Evolutionary conservation across 2,797 vertebrate genomes (phyloP).

Genomic region (Anniella stebbinsi): DNA sequence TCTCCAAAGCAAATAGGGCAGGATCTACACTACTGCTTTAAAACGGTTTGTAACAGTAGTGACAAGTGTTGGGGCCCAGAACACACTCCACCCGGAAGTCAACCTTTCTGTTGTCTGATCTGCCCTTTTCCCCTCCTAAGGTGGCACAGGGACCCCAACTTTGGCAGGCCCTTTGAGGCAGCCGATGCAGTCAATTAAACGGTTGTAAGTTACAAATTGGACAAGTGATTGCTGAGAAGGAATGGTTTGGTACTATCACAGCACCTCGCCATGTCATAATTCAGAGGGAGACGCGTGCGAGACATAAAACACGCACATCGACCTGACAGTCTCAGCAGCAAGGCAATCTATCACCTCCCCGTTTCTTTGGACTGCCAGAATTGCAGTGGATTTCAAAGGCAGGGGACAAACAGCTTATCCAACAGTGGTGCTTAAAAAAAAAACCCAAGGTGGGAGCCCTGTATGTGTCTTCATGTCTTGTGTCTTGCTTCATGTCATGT

Average conservation of each 20-base stretch:
- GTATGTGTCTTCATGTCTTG: too few relatives aligned
- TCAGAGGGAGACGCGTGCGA: neutral
- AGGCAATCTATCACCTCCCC: neutral
- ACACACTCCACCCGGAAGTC: neutral
- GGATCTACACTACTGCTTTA: too few relatives aligned
- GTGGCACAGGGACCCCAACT: accelerated
- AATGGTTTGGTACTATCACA: neutral
- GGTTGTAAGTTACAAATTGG: accelerated
- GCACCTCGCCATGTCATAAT: conserved; percentile 7
- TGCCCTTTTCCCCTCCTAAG: accelerated
- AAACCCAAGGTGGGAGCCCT: too few relatives aligned
- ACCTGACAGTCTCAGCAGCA: neutral
- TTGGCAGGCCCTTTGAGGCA: accelerated
- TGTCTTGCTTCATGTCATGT: too few relatives aligned
- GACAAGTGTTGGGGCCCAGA: too few relatives aligned
- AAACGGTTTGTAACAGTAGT: too few relatives aligned
- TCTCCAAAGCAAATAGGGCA: neutral
- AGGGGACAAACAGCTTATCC: neutral
- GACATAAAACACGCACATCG: neutral
- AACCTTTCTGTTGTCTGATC: neutral
- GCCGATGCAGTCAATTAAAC: neutral
- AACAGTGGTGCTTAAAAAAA: too few relatives aligned
- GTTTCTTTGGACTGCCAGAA: neutral
- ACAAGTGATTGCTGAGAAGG: neutral
- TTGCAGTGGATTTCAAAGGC: neutral